A percentile compares a stretch with the other conserved stretches of the same genome.
phyloP scores from a whole-genome alignment of 2,113 vertebrate species.

The Hipposideros armiger region DNA sequence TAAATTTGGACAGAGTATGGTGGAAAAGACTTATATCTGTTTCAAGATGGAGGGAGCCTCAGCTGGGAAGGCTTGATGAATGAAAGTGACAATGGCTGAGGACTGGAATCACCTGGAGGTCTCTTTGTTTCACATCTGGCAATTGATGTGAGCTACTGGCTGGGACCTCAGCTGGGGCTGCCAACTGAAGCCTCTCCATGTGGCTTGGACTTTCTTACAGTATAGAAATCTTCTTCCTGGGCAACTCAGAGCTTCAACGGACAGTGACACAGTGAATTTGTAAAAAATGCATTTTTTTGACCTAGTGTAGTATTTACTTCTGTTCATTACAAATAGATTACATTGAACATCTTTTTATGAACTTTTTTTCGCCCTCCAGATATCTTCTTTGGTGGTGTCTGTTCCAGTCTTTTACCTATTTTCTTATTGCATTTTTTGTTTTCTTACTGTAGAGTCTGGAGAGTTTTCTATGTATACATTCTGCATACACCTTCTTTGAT shows the following conservation, averaged over 20 bases:
- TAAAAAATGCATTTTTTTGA: neutral
- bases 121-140: neutral
- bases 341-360: neutral
- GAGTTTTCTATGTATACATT: neutral
- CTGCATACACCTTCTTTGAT: neutral
- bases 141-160: neutral
- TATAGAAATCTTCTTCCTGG: neutral
- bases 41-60: neutral
- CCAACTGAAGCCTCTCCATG: neutral
- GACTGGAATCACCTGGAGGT: neutral
- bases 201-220: neutral
- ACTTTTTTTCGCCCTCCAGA: neutral
- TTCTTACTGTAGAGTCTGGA: neutral
- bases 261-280: neutral
- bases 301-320: neutral
- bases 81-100: neutral
- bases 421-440: slow-evolving; percentile 1
- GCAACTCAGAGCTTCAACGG: neutral
- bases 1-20: neutral
- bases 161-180: neutral
- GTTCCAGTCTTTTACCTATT: neutral
- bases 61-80: neutral
- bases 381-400: neutral
- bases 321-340: neutral
- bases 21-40: neutral